Conservation (phyloP, 2,113 vertebrate species). For the Piaya cayana region DNA sequence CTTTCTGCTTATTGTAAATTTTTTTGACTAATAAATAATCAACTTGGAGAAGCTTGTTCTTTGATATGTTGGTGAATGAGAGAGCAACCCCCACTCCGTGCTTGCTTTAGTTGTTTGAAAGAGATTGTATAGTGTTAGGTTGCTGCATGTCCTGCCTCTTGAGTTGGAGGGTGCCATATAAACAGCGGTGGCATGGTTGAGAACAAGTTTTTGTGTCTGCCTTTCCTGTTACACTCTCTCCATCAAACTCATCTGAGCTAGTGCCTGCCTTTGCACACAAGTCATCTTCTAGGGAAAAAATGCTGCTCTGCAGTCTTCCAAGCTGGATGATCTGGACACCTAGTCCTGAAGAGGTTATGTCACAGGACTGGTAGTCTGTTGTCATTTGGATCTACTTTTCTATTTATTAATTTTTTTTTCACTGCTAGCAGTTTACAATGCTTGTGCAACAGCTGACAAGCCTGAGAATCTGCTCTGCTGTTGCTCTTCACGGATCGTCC, state of each 20-base stretch:
- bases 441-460: not conserved
- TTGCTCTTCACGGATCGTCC: not conserved
- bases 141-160: not conserved
- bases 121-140: not conserved
- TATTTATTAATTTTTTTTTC: too few relatives aligned
- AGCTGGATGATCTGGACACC: not conserved
- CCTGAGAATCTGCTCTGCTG: not conserved
- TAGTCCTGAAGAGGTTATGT: not conserved
- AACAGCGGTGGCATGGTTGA: not conserved
- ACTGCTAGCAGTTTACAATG: not conserved
- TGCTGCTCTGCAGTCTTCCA: not conserved
- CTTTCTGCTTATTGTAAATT: slow-evolving; percentile 8
- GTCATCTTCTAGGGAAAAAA: not conserved
- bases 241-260: not conserved
- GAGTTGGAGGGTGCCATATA: not conserved
- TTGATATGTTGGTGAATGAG: not conserved
- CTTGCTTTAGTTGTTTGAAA: not conserved
- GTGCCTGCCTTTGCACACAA: not conserved
- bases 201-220: not conserved
- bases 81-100: not conserved
- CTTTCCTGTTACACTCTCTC: not conserved
- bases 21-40: not conserved
- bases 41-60: not conserved
- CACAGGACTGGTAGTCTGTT: not conserved
- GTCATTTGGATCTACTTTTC: not conserved